These are phyloP conservation scores for Anastrepha ludens DNA, from an alignment of 1,140 invertebrate genomes.

Conservation along the genomic window DNA sequence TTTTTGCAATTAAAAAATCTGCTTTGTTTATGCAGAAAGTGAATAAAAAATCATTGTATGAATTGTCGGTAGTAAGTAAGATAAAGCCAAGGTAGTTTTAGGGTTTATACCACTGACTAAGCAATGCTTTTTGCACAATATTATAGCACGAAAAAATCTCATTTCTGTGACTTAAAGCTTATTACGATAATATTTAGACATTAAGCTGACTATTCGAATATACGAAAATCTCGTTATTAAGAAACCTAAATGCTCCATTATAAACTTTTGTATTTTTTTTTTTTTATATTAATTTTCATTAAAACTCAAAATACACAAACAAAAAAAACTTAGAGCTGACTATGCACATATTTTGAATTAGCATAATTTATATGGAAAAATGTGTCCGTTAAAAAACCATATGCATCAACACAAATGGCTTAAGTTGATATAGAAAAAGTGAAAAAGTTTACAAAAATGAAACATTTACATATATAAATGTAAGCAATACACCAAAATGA, in stretches of 20 bases:
- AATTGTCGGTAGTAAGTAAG: neutral
- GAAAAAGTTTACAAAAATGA: neutral
- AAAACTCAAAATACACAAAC: too few relatives aligned
- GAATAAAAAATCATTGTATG: neutral
- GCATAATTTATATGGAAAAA: too few relatives aligned
- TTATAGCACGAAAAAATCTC: neutral
- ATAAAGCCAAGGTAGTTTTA: conserved; percentile 3
- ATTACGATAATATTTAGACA: neutral
- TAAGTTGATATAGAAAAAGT: neutral
- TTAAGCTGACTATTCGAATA: neutral
- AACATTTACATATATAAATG: conserved; percentile 5
- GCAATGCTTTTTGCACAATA: conserved; percentile 31
- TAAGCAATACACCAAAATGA: conserved; percentile 12
- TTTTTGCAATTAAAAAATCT: neutral
- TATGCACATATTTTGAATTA: too few relatives aligned
- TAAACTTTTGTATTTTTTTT: too few relatives aligned
- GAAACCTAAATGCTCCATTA: neutral
- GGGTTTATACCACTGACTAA: neutral
- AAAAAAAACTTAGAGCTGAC: too few relatives aligned
- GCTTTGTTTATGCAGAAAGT: neutral
- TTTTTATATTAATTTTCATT: too few relatives aligned
- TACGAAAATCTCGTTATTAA: neutral
- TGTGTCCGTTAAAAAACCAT: too few relatives aligned
- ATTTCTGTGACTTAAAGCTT: conserved; percentile 28
- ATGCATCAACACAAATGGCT: neutral